phyloP scores from a whole-genome alignment of 2,113 vertebrate genomes.

The Esox niger region DNA sequence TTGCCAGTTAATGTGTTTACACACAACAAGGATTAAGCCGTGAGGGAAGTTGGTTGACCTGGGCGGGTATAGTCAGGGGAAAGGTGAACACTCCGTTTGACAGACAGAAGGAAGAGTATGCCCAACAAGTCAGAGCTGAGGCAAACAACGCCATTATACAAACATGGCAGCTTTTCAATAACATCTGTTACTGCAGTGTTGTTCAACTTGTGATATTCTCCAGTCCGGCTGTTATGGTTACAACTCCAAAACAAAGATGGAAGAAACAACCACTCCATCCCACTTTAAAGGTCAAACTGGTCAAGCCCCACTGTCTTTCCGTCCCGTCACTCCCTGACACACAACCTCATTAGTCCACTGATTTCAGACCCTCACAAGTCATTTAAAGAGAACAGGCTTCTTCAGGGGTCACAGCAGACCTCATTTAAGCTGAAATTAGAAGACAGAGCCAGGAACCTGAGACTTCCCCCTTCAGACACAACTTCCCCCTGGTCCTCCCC shows the following conservation, averaged over 20 bases:
- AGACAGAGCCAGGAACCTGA: conserved; percentile 28
- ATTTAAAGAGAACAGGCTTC: background rate
- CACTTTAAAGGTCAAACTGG: background rate
- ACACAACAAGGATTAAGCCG: conserved; percentile 54
- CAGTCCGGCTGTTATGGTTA: background rate
- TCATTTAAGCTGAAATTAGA: conserved; percentile 8
- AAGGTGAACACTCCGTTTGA: background rate
- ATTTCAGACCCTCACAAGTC: background rate
- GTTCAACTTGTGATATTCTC: background rate
- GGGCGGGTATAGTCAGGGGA: conserved; percentile 6
- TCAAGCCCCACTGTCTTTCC: background rate
- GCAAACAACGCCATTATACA: background rate
- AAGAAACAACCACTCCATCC: background rate
- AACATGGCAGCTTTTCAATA: background rate
- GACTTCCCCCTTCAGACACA: background rate
- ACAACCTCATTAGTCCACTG: background rate
- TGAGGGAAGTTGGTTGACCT: conserved; percentile 47
- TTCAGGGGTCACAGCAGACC: background rate
- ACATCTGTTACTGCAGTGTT: background rate
- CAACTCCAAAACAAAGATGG: background rate
- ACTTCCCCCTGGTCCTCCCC: conserved; percentile 17
- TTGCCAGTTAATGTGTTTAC: conserved; percentile 64
- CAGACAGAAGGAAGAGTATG: background rate
- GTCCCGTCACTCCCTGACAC: background rate
- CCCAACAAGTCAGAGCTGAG: background rate